phyloP scores from a whole-genome alignment of 2,113 vertebrate species.

The Dolichotis patagonum region DNA sequence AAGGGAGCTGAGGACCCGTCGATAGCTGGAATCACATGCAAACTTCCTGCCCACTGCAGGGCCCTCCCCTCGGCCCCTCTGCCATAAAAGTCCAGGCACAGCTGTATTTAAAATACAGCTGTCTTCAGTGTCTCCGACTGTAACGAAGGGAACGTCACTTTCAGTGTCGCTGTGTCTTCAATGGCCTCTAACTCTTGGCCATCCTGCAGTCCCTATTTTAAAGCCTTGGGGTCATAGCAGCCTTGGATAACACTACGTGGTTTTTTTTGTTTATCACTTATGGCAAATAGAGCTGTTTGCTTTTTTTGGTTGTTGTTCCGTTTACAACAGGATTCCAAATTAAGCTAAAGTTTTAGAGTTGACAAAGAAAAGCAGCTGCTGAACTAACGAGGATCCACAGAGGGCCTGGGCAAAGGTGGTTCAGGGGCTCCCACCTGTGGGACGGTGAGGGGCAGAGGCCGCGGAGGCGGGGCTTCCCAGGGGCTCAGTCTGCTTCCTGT shows the following conservation, averaged over 20 bases:
- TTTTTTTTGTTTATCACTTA: not conserved
- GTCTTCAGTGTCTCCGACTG: not conserved
- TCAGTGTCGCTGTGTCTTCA: not conserved
- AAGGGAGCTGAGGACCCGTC: not conserved
- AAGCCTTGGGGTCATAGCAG: not conserved
- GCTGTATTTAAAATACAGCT: not conserved
- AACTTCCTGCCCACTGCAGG: not conserved
- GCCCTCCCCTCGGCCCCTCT: not conserved
- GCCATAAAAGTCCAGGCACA: not conserved
- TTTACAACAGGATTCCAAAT: not conserved
- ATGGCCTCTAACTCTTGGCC: not conserved
- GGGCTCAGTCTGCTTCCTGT: not conserved
- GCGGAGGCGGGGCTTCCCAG: not conserved
- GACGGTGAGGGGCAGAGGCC: not conserved
- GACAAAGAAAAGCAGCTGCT: not conserved
- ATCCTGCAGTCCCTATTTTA: not conserved
- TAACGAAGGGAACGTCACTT: not conserved
- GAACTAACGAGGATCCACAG: not conserved
- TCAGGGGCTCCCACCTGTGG: fast-evolving
- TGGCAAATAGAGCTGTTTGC: too few species aligned
- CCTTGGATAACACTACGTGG: not conserved
- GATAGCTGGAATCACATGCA: not conserved
- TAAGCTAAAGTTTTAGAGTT: not conserved
- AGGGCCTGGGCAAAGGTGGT: not conserved
- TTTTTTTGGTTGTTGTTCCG: not conserved